These are phyloP conservation scores for Rhaphigaster nebulosa DNA, from an alignment of 2,888 invertebrate genomes.

Conservation along the genomic window DNA sequence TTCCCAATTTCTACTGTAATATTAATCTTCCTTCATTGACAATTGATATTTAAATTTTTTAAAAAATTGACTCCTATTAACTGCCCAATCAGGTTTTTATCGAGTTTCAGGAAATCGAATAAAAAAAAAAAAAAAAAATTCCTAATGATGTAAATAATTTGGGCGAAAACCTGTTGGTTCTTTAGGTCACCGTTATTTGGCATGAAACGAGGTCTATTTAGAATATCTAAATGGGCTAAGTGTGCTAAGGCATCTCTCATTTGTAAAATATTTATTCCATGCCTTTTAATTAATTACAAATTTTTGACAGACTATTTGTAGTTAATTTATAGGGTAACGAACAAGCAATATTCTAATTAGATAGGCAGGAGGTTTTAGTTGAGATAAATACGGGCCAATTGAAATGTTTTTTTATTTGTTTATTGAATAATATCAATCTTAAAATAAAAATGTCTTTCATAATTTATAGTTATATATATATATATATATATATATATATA, in stretches of 20 bases:
- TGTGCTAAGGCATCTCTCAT: neutral
- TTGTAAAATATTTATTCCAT: neutral
- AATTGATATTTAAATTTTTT: neutral
- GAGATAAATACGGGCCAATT: no score
- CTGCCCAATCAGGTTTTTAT: neutral
- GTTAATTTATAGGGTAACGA: neutral
- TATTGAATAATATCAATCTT: no score
- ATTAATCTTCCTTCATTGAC: no score
- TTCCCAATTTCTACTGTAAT: no score
- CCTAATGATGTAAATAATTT: neutral
- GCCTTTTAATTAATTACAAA: neutral
- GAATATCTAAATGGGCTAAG: slow-evolving; percentile 4
- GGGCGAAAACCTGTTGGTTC: neutral
- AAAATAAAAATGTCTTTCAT: no score
- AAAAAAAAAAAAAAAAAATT: neutral
- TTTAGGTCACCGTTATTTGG: neutral
- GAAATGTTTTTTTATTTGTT: no score
- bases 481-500: no score
- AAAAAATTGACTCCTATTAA: neutral
- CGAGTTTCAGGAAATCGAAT: neutral
- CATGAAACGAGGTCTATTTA: neutral
- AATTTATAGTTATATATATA: no score
- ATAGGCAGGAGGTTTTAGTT: no score
- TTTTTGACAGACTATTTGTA: neutral
- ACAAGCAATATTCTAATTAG: no score